A percentile compares a stretch with the other conserved stretches of the same genome.
Conservation (phyloP, 2,888 invertebrate species). For the Andrena marginata region DNA sequence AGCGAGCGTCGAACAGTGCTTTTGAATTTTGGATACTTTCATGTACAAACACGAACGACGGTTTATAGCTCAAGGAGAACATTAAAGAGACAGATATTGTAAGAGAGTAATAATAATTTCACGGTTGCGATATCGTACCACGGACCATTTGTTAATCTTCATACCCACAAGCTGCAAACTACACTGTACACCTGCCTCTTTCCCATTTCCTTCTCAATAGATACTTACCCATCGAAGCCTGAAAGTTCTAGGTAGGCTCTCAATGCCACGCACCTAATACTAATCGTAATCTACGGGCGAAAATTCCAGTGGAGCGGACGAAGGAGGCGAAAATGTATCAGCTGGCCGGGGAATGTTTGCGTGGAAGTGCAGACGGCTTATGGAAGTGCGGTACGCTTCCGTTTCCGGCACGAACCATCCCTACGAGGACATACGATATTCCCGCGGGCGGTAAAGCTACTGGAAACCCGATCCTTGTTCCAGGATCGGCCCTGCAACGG, state of each 20-base stretch:
- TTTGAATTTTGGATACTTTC: constrained; percentile 72
- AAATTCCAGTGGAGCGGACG: background rate
- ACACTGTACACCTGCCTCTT: no score
- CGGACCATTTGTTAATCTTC: constrained; percentile 6
- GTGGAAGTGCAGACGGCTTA: constrained; percentile 12
- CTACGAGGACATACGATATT: constrained; percentile 60
- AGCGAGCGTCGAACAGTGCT: constrained; percentile 66
- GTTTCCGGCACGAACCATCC: constrained; percentile 66
- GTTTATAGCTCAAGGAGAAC: constrained; percentile 70
- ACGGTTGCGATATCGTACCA: constrained; percentile 70
- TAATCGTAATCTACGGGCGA: background rate
- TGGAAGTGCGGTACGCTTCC: constrained; percentile 59
- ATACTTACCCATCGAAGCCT: no score
- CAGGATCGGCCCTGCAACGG: constrained; percentile 50
- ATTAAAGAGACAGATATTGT: constrained; percentile 75
- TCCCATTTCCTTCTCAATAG: no score
- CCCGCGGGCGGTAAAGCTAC: constrained; percentile 32
- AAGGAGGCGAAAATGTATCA: background rate
- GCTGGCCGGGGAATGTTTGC: background rate
- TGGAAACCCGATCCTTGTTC: constrained; percentile 67
- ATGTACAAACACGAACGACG: constrained; percentile 73
- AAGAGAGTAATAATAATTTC: constrained; percentile 75
- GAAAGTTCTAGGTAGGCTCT: no score
- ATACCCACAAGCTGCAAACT: background rate
- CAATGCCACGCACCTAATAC: background rate